phyloP scores from a whole-genome alignment of 2,113 vertebrate species.

The Dermatemys mawii region DNA sequence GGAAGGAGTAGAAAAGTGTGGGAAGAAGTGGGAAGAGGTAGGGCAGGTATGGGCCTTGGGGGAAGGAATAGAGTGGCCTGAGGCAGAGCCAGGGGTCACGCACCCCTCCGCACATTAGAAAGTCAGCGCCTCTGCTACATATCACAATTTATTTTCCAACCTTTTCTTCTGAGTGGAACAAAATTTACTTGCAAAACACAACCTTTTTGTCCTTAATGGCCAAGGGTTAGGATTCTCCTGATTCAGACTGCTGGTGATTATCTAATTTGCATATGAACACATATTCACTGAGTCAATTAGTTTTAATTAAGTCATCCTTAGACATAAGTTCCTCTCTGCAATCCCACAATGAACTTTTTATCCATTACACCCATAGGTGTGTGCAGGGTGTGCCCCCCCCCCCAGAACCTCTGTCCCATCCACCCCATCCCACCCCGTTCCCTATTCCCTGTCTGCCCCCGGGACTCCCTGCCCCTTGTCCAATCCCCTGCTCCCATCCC shows the following conservation, averaged over 20 bases:
- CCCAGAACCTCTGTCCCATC: too few relatives aligned
- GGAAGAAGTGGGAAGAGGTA: too few relatives aligned
- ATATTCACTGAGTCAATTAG: conserved; percentile 25
- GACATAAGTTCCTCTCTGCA: neutral
- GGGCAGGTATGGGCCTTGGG: too few relatives aligned
- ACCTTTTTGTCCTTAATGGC: conserved; percentile 6
- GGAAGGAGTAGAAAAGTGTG: too few relatives aligned
- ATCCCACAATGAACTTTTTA: neutral
- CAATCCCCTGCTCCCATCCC: too few relatives aligned
- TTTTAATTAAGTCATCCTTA: neutral
- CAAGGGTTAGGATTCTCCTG: neutral
- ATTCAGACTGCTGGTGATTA: neutral
- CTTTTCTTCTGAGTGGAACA: neutral
- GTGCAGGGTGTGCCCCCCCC: too few relatives aligned
- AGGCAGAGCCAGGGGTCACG: too few relatives aligned
- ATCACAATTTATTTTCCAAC: neutral
- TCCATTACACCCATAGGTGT: neutral
- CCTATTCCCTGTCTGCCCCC: too few relatives aligned
- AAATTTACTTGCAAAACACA: conserved; percentile 15
- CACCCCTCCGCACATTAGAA: too few relatives aligned
- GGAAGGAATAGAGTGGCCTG: too few relatives aligned
- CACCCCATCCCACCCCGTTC: too few relatives aligned
- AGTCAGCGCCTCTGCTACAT: neutral
- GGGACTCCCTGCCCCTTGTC: too few relatives aligned
- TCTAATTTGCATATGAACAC: conserved; percentile 22